These are phyloP conservation scores for Phylloscopus whistleri DNA, from an alignment of 2,113 vertebrate species.

Conservation along the genomic window DNA sequence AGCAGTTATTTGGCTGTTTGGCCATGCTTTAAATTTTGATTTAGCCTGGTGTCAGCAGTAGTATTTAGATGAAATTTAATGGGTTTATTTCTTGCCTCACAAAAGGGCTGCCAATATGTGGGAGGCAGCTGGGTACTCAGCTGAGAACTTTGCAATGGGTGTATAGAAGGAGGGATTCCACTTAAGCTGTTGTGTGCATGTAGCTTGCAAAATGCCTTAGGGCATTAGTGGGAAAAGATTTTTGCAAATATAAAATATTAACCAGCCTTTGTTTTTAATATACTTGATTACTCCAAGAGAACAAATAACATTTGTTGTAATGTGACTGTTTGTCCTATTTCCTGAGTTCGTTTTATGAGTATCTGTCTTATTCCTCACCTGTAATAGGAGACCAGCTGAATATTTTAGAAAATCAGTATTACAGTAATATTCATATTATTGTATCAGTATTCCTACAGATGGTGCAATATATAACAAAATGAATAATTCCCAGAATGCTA, in stretches of 20 bases:
- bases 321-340: neutral
- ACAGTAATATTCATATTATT: neutral
- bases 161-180: neutral
- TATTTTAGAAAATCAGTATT: neutral
- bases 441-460: neutral
- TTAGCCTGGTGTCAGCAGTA: neutral
- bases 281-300: neutral
- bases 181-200: neutral
- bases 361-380: neutral
- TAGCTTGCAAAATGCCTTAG: neutral
- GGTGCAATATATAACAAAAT: neutral
- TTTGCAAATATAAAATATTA: constrained; percentile 2
- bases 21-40: neutral
- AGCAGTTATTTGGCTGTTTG: neutral
- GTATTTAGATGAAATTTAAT: neutral
- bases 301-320: neutral
- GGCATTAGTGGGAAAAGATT: neutral
- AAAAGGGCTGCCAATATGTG: fast-evolving
- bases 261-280: neutral
- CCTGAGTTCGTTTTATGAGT: neutral
- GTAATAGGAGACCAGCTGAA: neutral
- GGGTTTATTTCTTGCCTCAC: neutral
- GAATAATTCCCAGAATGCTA: neutral
- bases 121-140: neutral
- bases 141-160: neutral